phyloP scores from a whole-genome alignment of 2,888 invertebrate genomes.

The Brachyptera risi region DNA sequence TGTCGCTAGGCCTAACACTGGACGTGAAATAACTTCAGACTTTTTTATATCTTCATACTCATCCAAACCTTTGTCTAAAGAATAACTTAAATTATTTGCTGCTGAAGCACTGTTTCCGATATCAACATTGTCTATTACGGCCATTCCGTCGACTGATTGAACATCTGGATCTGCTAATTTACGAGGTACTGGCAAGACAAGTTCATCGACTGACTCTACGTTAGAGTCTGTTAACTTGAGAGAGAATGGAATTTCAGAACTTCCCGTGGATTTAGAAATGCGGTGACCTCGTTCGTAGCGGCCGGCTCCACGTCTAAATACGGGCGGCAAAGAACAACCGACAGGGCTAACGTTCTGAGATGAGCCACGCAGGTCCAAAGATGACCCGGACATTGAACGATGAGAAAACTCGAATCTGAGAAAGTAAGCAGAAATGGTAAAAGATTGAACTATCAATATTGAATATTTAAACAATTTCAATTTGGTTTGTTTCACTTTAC shows the following conservation, averaged over 20 bases:
- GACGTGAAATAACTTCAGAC: conserved; percentile 14
- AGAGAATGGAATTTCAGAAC: conserved; percentile 29
- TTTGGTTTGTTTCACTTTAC: too few relatives aligned
- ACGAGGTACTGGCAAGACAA: conserved; percentile 8
- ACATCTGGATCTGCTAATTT: conserved; percentile 24
- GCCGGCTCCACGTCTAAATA: background rate
- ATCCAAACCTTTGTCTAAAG: conserved; percentile 34
- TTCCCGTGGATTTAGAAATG: conserved; percentile 31
- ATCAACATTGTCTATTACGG: background rate
- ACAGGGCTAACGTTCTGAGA: conserved; percentile 30
- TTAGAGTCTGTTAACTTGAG: conserved; percentile 21
- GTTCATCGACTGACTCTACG: conserved; percentile 18
- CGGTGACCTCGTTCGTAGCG: conserved; percentile 32
- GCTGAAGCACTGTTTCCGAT: background rate
- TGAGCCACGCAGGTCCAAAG: conserved; percentile 29
- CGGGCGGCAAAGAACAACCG: conserved; percentile 19
- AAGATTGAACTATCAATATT: too few relatives aligned
- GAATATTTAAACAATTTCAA: too few relatives aligned
- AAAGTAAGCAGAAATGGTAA: too few relatives aligned
- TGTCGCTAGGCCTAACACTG: background rate
- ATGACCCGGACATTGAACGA: conserved; percentile 32
- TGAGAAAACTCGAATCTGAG: conserved; percentile 27
- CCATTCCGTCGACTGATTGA: conserved; percentile 20
- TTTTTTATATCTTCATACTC: conserved; percentile 32
- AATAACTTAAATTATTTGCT: conserved; percentile 27